These are phyloP conservation scores for Pluvialis apricaria DNA, from an alignment of 2,113 vertebrate genomes.

Conservation along the genomic window DNA sequence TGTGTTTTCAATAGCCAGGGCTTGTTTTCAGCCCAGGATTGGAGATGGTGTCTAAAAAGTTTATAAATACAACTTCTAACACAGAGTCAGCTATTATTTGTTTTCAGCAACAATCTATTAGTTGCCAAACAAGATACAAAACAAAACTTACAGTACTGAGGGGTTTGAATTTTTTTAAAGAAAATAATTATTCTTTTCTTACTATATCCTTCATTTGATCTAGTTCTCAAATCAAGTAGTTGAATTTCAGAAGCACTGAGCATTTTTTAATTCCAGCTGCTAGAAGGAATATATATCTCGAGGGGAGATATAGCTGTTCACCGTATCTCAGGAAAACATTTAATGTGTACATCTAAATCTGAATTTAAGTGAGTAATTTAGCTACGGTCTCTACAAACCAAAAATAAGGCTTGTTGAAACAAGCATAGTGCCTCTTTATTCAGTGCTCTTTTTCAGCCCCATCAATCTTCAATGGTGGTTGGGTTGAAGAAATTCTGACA, in stretches of 20 bases:
- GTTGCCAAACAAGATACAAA: neutral
- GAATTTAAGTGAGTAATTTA: neutral
- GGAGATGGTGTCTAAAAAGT: neutral
- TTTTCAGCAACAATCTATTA: neutral
- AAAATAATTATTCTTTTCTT: neutral
- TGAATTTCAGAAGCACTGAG: neutral
- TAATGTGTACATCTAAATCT: neutral
- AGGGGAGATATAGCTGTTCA: neutral
- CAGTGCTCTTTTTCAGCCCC: neutral
- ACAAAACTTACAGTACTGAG: neutral
- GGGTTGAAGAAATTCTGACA: neutral
- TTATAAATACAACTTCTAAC: neutral
- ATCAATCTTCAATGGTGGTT: neutral
- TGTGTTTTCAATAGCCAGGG: neutral
- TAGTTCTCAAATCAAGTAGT: neutral
- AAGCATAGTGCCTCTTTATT: neutral
- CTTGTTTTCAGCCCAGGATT: neutral
- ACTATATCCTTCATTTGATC: neutral
- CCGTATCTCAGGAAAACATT: neutral
- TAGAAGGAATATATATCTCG: neutral
- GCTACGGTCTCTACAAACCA: neutral
- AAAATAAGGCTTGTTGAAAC: neutral
- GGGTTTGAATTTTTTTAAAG: neutral
- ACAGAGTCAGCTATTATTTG: neutral
- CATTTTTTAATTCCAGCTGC: neutral